Percentiles rank a stretch among this genome's conserved stretches.
phyloP scores from a whole-genome alignment of 2,113 vertebrate genomes.

The Eptesicus fuscus region DNA sequence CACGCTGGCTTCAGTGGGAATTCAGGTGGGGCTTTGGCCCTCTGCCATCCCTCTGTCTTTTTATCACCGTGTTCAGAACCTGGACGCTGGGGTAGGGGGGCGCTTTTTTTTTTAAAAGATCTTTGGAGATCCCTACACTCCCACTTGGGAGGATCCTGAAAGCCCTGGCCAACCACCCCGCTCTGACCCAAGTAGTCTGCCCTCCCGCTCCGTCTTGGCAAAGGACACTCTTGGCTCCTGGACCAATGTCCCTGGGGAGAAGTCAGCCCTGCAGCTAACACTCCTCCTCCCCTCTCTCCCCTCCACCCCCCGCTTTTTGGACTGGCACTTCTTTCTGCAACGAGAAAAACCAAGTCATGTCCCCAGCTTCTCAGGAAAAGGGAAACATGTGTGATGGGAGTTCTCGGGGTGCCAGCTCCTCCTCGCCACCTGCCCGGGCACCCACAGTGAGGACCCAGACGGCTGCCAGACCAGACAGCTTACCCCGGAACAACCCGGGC shows the following conservation, averaged over 20 bases:
- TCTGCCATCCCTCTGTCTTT: conserved; percentile 36
- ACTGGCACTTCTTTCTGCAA: not conserved
- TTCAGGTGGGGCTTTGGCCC: not conserved
- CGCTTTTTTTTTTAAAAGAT: not conserved
- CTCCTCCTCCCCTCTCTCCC: not conserved
- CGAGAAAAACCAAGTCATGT: conserved; percentile 12
- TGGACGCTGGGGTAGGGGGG: not conserved
- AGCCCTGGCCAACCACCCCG: not conserved
- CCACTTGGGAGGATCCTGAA: not conserved
- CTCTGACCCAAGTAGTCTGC: not conserved
- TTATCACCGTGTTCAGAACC: not conserved
- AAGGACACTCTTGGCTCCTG: not conserved
- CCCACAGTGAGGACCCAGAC: not conserved
- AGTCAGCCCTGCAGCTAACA: not conserved
- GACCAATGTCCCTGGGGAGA: not conserved
- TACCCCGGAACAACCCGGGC: not conserved
- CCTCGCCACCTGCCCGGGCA: not conserved
- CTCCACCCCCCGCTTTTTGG: fast-evolving
- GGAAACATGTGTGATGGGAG: not conserved
- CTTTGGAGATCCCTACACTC: not conserved
- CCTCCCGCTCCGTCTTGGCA: not conserved
- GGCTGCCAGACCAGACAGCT: conserved; percentile 27
- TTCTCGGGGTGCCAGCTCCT: not conserved
- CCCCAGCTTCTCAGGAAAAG: not conserved
- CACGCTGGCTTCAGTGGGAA: not conserved